These are phyloP conservation scores for Autographa gamma DNA, from an alignment of 2,888 invertebrate genomes.

Conservation along the genomic window DNA sequence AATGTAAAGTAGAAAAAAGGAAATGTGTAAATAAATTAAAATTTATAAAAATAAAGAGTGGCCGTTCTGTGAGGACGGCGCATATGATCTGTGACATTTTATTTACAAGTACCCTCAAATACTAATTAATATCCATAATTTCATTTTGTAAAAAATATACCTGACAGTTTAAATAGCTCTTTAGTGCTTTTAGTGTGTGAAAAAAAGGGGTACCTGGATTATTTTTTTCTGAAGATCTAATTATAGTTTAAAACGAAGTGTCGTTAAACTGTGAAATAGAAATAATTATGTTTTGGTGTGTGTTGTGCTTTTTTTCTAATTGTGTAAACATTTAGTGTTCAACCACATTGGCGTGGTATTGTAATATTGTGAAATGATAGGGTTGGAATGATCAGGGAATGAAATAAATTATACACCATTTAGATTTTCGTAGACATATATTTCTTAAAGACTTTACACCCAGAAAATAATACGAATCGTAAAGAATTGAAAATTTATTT, in stretches of 20 bases:
- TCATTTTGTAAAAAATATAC: not conserved
- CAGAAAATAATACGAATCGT: slow-evolving; percentile 78
- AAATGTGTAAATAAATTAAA: slow-evolving; percentile 89
- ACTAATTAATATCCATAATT: not conserved
- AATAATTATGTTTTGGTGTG: too few relatives aligned
- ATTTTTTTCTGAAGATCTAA: too few relatives aligned
- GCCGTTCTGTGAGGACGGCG: slow-evolving; percentile 84
- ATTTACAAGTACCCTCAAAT: slow-evolving; percentile 20
- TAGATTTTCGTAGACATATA: slow-evolving; percentile 75
- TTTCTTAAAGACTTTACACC: slow-evolving; percentile 75
- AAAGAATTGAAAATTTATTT: slow-evolving; percentile 78
- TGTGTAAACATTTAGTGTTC: too few relatives aligned
- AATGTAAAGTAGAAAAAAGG: slow-evolving; percentile 87
- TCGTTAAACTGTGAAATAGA: too few relatives aligned
- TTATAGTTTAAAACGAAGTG: too few relatives aligned
- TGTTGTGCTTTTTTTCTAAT: too few relatives aligned
- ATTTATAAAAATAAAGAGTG: slow-evolving; percentile 88
- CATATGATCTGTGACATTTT: slow-evolving; percentile 67
- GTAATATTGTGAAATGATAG: not conserved
- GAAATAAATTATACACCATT: slow-evolving; percentile 53
- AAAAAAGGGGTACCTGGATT: too few relatives aligned
- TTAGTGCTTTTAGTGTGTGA: too few relatives aligned
- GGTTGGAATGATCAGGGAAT: not conserved
- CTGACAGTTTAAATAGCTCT: not conserved
- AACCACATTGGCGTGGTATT: too few relatives aligned